Evolutionary conservation across 2,888 invertebrate species (phyloP).

Genomic region (Diarsia rubi): DNA sequence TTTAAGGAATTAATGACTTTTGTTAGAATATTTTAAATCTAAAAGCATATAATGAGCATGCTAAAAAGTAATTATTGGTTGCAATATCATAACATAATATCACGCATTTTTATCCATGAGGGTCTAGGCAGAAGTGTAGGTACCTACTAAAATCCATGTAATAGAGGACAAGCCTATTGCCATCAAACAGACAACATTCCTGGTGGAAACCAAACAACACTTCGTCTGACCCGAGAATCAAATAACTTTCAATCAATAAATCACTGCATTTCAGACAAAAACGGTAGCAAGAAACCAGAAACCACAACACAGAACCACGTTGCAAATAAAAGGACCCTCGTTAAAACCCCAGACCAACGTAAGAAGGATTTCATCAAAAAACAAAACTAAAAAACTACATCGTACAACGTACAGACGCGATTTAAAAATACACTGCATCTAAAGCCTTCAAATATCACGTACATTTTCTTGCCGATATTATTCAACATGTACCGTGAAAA

Average conservation of each 20-base stretch:
- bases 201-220: too few species aligned
- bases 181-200: too few species aligned
- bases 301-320: not conserved
- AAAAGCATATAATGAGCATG: too few species aligned
- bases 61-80: too few species aligned
- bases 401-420: not conserved
- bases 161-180: too few species aligned
- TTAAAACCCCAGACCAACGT: constrained; percentile 4
- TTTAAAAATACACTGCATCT: constrained; percentile 25
- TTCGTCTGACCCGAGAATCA: too few species aligned
- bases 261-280: not conserved
- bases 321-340: not conserved
- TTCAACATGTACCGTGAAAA: constrained; percentile 36
- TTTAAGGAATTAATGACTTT: too few species aligned
- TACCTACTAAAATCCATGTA: too few species aligned
- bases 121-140: too few species aligned
- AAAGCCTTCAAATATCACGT: constrained; percentile 23
- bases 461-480: constrained; percentile 24
- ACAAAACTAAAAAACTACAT: not conserved
- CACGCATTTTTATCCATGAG: too few species aligned
- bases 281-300: not conserved
- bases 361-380: constrained; percentile 17
- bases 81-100: too few species aligned
- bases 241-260: not conserved
- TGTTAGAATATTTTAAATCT: too few species aligned